A percentile compares a stretch with the other conserved stretches of the same genome.
Conservation (phyloP, 2,113 vertebrate species). For the Hippoglossus stenolepis region DNA sequence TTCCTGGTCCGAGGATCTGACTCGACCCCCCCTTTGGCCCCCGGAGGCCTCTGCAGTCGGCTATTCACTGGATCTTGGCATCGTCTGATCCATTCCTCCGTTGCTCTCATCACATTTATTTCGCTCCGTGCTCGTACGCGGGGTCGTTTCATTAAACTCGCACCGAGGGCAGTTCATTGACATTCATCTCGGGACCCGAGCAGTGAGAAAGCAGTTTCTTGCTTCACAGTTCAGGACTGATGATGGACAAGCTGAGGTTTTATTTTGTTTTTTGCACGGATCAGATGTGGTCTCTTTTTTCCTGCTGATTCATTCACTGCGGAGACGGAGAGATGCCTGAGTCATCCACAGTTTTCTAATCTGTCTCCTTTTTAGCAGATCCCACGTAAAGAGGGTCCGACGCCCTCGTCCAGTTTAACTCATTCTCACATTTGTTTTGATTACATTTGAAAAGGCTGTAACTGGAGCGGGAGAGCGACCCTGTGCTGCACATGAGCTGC, state of each 20-base stretch:
- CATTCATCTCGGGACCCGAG: background rate
- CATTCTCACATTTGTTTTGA: background rate
- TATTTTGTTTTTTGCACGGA: background rate
- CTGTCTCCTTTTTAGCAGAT: background rate
- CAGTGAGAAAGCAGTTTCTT: background rate
- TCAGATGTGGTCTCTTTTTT: conserved; percentile 7
- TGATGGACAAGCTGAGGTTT: conserved; percentile 4
- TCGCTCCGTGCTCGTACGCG: background rate
- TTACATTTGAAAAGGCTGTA: conserved; percentile 1
- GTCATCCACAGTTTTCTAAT: background rate
- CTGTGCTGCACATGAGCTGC: background rate
- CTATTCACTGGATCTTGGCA: background rate
- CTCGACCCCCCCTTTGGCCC: background rate
- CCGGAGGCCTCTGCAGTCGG: background rate
- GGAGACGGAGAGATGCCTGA: background rate
- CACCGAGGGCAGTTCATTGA: conserved; percentile 12
- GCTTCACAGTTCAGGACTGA: conserved; percentile 6
- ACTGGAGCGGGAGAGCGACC: background rate
- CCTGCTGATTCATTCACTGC: background rate
- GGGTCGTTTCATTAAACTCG: conserved; percentile 6
- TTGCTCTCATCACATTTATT: conserved; percentile 11
- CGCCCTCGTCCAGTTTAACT: no score
- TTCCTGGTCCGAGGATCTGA: background rate
- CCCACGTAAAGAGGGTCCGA: no score
- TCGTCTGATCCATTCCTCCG: background rate